These are phyloP conservation scores for Phyllotreta striolata DNA, from an alignment of 2,888 invertebrate species.

Conservation along the genomic window DNA sequence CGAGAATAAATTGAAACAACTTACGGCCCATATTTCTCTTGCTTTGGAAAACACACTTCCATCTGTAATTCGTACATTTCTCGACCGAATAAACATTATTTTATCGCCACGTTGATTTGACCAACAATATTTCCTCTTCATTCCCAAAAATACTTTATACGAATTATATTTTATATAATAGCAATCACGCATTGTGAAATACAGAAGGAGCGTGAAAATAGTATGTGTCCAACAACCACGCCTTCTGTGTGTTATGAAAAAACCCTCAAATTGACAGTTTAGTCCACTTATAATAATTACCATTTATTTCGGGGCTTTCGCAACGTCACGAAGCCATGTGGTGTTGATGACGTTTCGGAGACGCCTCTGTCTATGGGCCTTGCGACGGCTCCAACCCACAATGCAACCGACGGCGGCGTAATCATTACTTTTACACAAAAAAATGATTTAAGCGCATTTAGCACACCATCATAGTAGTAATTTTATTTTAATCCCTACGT, in stretches of 20 bases:
- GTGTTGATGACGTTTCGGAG: conserved; percentile 43
- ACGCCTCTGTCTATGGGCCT: conserved; percentile 34
- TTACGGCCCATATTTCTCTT: conserved; percentile 25
- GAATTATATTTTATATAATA: too few relatives aligned
- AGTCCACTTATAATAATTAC: conserved; percentile 60
- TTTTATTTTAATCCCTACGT: too few relatives aligned
- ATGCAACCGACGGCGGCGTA: conserved; percentile 21
- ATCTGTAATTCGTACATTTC: conserved; percentile 5
- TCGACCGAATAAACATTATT: neutral
- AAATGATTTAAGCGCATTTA: conserved; percentile 17
- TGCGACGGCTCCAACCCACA: conserved; percentile 32
- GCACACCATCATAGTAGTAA: too few relatives aligned
- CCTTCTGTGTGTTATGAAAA: conserved; percentile 54
- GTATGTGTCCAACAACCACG: conserved; percentile 54
- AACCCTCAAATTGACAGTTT: conserved; percentile 60
- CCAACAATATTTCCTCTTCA: neutral
- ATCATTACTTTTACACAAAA: conserved; percentile 31
- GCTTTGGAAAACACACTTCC: conserved; percentile 8
- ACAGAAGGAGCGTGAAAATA: conserved; percentile 19
- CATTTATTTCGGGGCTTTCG: conserved; percentile 60
- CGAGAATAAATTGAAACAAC: conserved; percentile 29
- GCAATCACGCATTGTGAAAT: too few relatives aligned
- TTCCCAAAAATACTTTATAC: too few relatives aligned
- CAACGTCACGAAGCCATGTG: conserved; percentile 51
- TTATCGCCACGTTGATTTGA: neutral